phyloP scores from a whole-genome alignment of 2,113 vertebrate genomes.

The Sinocyclocheilus grahami region DNA sequence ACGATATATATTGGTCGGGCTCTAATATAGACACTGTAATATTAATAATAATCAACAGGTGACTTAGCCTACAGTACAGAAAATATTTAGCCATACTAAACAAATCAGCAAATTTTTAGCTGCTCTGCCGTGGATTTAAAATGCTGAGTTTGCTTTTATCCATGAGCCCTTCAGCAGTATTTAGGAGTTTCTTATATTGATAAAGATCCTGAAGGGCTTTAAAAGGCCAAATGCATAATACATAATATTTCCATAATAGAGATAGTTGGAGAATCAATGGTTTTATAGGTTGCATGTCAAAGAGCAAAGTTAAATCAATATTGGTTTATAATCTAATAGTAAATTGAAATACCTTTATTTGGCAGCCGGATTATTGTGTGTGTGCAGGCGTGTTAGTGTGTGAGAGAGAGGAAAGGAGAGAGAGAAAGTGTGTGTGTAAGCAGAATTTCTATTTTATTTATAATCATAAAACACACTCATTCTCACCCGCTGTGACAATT shows the following conservation, averaged over 20 bases:
- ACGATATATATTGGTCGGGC: too few species aligned
- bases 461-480: background rate
- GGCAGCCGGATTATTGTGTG: background rate
- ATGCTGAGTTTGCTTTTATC: conserved; percentile 2
- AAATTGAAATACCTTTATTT: conserved; percentile 15
- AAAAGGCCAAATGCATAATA: conserved; percentile 52
- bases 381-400: too few species aligned
- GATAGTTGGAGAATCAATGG: conserved; percentile 62
- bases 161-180: background rate
- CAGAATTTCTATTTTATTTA: conserved; percentile 13
- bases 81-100: background rate
- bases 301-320: conserved; percentile 65
- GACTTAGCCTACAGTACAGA: background rate
- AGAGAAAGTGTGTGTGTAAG: background rate
- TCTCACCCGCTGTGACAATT: background rate
- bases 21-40: background rate
- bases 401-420: background rate
- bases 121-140: background rate
- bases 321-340: conserved; percentile 51
- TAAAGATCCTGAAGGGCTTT: conserved; percentile 27
- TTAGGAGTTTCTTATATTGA: conserved; percentile 28
- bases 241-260: conserved; percentile 56
- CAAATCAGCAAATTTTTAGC: background rate
- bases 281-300: conserved; percentile 61
- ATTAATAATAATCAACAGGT: background rate